A percentile compares a stretch with the other conserved stretches of the same genome.
These are phyloP conservation scores for Caenorhabditis wallacei DNA, from an alignment of 2,888 invertebrate genomes.

Conservation along the genomic window DNA sequence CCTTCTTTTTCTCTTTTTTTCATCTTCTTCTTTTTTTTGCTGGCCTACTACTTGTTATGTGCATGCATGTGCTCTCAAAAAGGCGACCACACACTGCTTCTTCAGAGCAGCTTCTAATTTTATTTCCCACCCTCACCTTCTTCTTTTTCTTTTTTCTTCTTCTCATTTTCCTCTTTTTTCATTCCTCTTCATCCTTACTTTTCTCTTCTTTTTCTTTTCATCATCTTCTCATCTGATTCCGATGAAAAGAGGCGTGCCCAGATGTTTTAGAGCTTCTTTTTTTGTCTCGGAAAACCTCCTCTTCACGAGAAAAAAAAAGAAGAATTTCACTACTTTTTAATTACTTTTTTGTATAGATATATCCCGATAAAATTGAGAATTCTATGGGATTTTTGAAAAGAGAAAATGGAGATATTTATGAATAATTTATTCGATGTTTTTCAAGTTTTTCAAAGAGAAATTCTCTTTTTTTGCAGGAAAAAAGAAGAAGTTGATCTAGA, in stretches of 20 bases:
- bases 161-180: slow-evolving; percentile 20
- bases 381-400: not conserved
- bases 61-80: slow-evolving; percentile 34
- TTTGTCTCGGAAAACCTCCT: not conserved
- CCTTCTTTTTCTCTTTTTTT: slow-evolving; percentile 2
- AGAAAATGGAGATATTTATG: slow-evolving; percentile 5
- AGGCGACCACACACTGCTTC: slow-evolving; percentile 19
- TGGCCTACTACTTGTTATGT: slow-evolving; percentile 44
- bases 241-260: slow-evolving; percentile 36
- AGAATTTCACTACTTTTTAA: slow-evolving; percentile 20
- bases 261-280: slow-evolving; percentile 42
- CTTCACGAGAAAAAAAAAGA: not conserved
- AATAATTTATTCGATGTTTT: slow-evolving; percentile 23
- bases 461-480: not conserved
- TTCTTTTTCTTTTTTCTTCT: slow-evolving; percentile 27
- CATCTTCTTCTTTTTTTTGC: slow-evolving; percentile 6
- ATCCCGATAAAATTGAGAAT: slow-evolving; percentile 7
- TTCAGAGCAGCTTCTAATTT: slow-evolving; percentile 47
- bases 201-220: not conserved
- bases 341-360: slow-evolving; percentile 3
- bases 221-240: slow-evolving; percentile 42
- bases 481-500: not conserved
- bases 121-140: slow-evolving; percentile 53
- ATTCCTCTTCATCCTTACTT: not conserved
- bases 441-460: slow-evolving; percentile 4